Evolutionary conservation across 2,888 invertebrate species (phyloP), one percentile per base, ranked within the genome.

Genomic region (Allacma fusca): DNA sequence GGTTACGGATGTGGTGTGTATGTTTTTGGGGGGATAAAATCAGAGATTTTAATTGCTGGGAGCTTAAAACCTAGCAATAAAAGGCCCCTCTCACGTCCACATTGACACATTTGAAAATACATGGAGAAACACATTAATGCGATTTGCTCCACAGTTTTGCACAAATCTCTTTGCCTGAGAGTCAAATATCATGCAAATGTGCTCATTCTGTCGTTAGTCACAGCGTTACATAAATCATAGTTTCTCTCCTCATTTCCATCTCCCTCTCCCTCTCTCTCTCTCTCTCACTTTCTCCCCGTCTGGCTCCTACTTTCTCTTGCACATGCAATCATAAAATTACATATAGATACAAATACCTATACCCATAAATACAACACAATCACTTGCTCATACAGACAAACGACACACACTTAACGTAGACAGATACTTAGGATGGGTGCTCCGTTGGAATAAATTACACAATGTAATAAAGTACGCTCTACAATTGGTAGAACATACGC

Each of bases 191-290:
- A 69, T 69, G 69, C 69, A 69, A 70, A 44, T 70, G 70, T 70
- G 43, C 43, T 44, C 44, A 44, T 24, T 43, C 40, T 70, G 70
- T 70, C 70, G 70, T 70, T 70, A 70, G 70, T 70, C 70, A 70
- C 16, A 70, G 26, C 23, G 44, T 70, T 43, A 70, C 70, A 70
- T 70, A 70, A 70, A 74, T 74, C 73, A 74, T 59, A 21, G 62
- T 62, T 62, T 62, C 62, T 69, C 43, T 23, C 7, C 40, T 21
- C 69, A 29, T 24, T 40, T 43, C 40, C 69, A 44, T 59, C 62
- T 62, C 62, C 19, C 57, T 26, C n/a, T 29, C 29, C 12, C 7
- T 71, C 40, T n/a, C 34, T 68, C 68, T 68, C n/a, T n/a, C n/a
- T n/a, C n/a, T n/a, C n/a, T 21, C 68, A 5, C 4, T 21, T 29